These are phyloP conservation scores for Dastarcus helophoroides DNA, from an alignment of 2,888 invertebrate species.

Conservation along the genomic window DNA sequence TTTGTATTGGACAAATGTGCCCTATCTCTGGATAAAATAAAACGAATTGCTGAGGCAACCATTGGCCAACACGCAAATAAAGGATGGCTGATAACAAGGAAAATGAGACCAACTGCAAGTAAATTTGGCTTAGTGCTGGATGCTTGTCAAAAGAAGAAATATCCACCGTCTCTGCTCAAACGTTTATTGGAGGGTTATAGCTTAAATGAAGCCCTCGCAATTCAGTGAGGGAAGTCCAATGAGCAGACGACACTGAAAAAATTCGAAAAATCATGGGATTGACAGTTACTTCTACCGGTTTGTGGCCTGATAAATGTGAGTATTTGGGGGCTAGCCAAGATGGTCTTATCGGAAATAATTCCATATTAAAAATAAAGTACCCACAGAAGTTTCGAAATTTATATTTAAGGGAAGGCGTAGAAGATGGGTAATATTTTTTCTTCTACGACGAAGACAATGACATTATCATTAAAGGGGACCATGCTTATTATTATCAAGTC, in stretches of 20 bases:
- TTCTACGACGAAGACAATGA: too few relatives aligned
- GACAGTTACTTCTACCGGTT: too few relatives aligned
- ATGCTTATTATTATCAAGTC: too few relatives aligned
- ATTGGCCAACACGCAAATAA: constrained; percentile 10
- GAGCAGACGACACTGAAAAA: too few relatives aligned
- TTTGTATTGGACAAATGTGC: constrained; percentile 4
- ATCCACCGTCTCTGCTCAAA: constrained; percentile 7
- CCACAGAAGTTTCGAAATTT: constrained; percentile 6
- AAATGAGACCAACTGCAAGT: constrained; percentile 11
- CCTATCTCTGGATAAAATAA: constrained; percentile 6
- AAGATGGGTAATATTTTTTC: too few relatives aligned
- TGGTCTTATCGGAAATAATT: constrained; percentile 9
- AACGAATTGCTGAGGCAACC: constrained; percentile 6
- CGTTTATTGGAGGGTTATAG: too few relatives aligned
- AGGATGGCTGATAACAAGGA: constrained; percentile 9
- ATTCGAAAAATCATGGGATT: too few relatives aligned
- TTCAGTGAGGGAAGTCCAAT: too few relatives aligned
- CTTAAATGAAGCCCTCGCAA: too few relatives aligned
- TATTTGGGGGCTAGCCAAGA: constrained; percentile 12
- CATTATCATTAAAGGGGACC: too few relatives aligned
- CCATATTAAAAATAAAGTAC: constrained; percentile 9
- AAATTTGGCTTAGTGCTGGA: constrained; percentile 11
- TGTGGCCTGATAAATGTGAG: constrained; percentile 10
- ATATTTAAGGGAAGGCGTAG: too few relatives aligned
- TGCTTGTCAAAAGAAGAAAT: constrained; percentile 6